Base-by-base conservation (phyloP, 2,888 invertebrate genomes). In the Operophtera brumata region DNA sequence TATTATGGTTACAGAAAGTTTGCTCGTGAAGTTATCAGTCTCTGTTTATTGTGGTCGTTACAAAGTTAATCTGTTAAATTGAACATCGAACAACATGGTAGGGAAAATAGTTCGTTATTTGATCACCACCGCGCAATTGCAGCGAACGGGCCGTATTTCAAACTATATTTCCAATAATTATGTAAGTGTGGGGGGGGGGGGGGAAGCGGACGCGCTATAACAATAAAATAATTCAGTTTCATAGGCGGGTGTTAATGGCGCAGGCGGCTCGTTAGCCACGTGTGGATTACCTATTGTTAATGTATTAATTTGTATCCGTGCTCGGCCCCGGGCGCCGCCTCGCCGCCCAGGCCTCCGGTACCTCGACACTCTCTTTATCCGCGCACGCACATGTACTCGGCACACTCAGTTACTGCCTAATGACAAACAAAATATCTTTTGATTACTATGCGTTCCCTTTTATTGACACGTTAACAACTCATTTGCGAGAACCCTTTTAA, bases 261-360 rank as follows among this genome's bases (percentile, higher is more conserved):
- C 78, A 77, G 73, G 73, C 74, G 78, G 82, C 83, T 84, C 82
- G 83, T 86, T 86, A 83, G 80, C 78, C 78, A 68, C 75, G 73
- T 73, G 81, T 78, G 82, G 84, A 86, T 86, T 82, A 84, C 80
- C 82, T 84, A 86, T 85, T 85, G 85, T 86, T 84, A 85, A 85
- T 86, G 81, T 84, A 86, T 86, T 85, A 86, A 87, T 87, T 87
- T 84, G 83, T 82, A 76, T 80, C 81, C 75, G 75, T 71, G 72
- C 58, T 54, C 54, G 58, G 47, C 55, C 71, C 70, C 70, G 65
- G 50, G 47, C 54, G 45, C 59, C 61, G 65, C 64, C 66, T 61
- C 62, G 65, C 61, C 58, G 51, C 51, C 58, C 25, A 28, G 39
- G 43, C 36, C 47, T 59, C 54, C 51, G 59, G 41, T 51, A 45